Evolutionary conservation across 2,113 vertebrate species (phyloP), one percentile per base, ranked within the genome.

Genomic region (Sylvilagus bachmani): DNA sequence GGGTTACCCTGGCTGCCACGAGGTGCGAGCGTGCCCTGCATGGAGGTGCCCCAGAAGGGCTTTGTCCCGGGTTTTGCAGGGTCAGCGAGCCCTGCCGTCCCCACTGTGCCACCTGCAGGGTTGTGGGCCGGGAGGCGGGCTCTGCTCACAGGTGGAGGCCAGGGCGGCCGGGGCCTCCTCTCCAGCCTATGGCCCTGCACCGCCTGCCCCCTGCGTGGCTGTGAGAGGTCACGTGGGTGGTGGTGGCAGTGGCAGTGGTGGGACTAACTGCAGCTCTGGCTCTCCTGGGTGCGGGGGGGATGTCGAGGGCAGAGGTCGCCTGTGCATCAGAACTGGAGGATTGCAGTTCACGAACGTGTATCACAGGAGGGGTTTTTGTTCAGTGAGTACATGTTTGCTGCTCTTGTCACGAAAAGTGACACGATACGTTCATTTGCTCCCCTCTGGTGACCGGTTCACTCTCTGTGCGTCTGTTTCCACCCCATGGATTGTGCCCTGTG

Each of bases 21-120:
- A 24, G 53, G 5, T 36, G 13, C 0, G 0, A 22, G 1, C 75
- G 62, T 36, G 70, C 11, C n/a, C 6, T 1, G 2, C 10, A 36
- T 29, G 17, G n/a, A 77, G 70, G 10, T 44, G 33, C 36, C 24
- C 0, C 3, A 14, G 53, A 24, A 10, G 25, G 27, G n/a, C 62
- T 36, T 55, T 17, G 64, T 10, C 58, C 55, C 29, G 70, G 12
- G 4, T 22, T 44, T 53, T 17, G 29, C 61, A 31, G 38, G 2
- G 49, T 78, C n/a, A 16, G 66, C 33, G 16, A 1, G 7, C 1
- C 0, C 5, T 9, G 8, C 24, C 29, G 5, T 31, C 58, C 70
- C 29, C 6, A 0, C 21, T 10, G 29, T 33, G 58, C 58, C 0
- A 1, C 70, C 8, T 29, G 11, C 29, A 12, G 17, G 5, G 29